phyloP scores from a whole-genome alignment of 2,888 invertebrate genomes.

The Suillia variegata region DNA sequence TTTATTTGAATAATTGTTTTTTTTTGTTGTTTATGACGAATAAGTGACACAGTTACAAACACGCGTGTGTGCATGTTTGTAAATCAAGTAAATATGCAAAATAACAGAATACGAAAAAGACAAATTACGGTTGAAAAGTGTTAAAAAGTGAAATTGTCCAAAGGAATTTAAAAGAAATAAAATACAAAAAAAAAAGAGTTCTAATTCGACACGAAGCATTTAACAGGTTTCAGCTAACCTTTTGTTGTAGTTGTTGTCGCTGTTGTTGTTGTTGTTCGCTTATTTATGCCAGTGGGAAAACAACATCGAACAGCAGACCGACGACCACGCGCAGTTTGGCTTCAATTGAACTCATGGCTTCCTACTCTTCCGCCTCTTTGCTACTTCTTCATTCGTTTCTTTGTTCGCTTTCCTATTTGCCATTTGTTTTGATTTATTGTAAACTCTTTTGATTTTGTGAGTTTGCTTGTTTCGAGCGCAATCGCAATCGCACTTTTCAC shows the following conservation, averaged over 20 bases:
- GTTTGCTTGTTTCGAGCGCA: not conserved
- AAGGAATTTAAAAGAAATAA: not conserved
- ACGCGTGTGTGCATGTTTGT: too few relatives aligned
- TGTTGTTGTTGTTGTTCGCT: not conserved
- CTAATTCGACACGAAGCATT: not conserved
- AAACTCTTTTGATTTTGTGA: not conserved
- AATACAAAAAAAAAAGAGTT: not conserved
- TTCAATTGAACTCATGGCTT: too few relatives aligned
- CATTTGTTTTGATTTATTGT: too few relatives aligned
- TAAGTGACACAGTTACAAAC: too few relatives aligned
- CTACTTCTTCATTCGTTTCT: not conserved
- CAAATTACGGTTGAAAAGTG: too few relatives aligned
- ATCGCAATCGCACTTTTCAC: not conserved
- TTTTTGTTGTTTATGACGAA: too few relatives aligned
- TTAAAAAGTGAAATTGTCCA: not conserved
- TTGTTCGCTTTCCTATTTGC: not conserved
- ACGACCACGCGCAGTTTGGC: too few relatives aligned
- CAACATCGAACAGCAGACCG: too few relatives aligned
- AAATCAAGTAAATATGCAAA: too few relatives aligned
- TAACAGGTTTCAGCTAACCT: conserved; percentile 1
- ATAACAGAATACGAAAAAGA: too few relatives aligned
- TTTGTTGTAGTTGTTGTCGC: not conserved
- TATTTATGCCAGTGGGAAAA: not conserved
- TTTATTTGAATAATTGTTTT: too few relatives aligned
- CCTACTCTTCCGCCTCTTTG: too few relatives aligned